Conservation (phyloP, 2,113 vertebrate species). For the Symphodus melops region DNA sequence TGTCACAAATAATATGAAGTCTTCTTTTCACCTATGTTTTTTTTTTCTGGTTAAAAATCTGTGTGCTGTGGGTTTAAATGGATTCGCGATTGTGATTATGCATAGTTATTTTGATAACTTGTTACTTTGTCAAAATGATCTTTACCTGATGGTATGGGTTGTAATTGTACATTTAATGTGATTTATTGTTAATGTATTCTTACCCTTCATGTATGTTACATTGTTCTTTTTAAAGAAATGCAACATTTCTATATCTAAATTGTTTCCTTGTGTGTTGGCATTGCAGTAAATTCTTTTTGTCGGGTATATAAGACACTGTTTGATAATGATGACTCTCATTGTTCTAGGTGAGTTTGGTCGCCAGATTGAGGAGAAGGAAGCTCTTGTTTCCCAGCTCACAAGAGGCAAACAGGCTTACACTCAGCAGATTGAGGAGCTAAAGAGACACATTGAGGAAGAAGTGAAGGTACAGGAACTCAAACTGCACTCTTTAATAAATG, state of each 20-base stretch:
- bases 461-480: slow-evolving; percentile 65
- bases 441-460: slow-evolving; percentile 90
- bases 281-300: too few species aligned
- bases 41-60: background rate
- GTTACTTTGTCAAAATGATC: background rate
- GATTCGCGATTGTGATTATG: background rate
- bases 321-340: background rate
- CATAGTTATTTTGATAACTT: background rate
- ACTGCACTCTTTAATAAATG: background rate
- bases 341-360: slow-evolving; percentile 84
- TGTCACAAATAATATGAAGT: background rate
- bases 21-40: background rate
- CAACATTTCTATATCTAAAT: too few species aligned
- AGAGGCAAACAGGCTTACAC: slow-evolving; percentile 86
- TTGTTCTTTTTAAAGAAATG: too few species aligned
- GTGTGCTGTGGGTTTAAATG: background rate
- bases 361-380: slow-evolving; percentile 87
- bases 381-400: slow-evolving; percentile 86
- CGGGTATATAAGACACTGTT: background rate
- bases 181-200: too few species aligned
- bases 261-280: too few species aligned
- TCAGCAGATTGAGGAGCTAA: slow-evolving; percentile 88
- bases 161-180: background rate
- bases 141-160: background rate
- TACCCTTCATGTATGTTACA: too few species aligned